A percentile compares a stretch with the other conserved stretches of the same genome.
phyloP scores from a whole-genome alignment of 1,140 invertebrate genomes.

The Zophobas morio region DNA sequence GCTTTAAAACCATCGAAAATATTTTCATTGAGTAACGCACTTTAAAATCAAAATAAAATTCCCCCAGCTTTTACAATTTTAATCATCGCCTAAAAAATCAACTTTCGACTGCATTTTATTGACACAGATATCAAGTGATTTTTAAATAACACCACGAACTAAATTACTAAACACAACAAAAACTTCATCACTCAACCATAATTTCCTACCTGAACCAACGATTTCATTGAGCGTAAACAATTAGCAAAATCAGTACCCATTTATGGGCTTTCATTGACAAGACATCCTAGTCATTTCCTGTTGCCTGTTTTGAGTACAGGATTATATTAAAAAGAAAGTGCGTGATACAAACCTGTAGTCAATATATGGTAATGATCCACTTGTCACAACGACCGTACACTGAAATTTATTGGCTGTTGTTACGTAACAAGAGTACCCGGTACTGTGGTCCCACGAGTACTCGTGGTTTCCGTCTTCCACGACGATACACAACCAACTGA shows the following conservation, averaged over 20 bases:
- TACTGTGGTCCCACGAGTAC: conserved; percentile 29
- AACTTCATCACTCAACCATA: too few species aligned
- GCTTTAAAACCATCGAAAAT: too few species aligned
- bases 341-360: conserved; percentile 31
- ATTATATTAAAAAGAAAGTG: conserved; percentile 15
- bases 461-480: conserved; percentile 13
- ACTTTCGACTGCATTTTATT: too few species aligned
- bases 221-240: too few species aligned
- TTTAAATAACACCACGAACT: background rate
- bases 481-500: conserved; percentile 58
- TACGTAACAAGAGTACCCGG: conserved; percentile 21
- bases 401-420: conserved; percentile 30
- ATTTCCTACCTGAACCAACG: too few species aligned
- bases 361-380: conserved; percentile 12
- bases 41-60: too few species aligned
- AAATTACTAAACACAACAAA: background rate
- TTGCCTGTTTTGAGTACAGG: background rate
- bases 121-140: too few species aligned
- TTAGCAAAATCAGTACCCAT: background rate
- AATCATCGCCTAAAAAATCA: too few species aligned
- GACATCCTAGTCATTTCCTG: conserved; percentile 11
- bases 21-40: too few species aligned
- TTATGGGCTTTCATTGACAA: background rate
- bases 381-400: conserved; percentile 5
- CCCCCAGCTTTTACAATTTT: too few species aligned